Base-by-base conservation (phyloP, 2,888 invertebrate genomes). In the Melipona bicolor region DNA sequence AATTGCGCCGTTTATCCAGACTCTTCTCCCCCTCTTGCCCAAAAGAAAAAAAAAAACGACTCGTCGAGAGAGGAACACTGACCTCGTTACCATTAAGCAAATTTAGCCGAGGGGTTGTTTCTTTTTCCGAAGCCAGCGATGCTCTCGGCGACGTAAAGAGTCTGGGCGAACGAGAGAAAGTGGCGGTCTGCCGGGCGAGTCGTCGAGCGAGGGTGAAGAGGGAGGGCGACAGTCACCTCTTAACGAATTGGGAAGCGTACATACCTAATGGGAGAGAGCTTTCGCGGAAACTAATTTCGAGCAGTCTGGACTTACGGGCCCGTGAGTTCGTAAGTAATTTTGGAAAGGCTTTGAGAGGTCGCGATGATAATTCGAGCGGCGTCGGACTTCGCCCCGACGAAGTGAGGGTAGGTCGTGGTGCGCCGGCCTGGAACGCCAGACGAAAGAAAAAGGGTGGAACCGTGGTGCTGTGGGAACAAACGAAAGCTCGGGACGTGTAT, bases 291-390 rank as follows among this genome's bases (percentile, higher is more conserved):
- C 87, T 88, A 88, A 88, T 88, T 88, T 83, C 79, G 77, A 82
- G 86, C 69, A 81, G 82, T 78, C 78, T 78, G 67, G 81, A 72
- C 84, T 84, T 69, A 79, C 81, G 82, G 81, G 64, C 71, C 78
- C 73, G 65, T 77, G 83, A 87, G 86, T 81, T 83, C 32, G 54
- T 84, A 84, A 87, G 84, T 88, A 87, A 88, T 88, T 88, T 84
- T 84, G 72, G 79, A 76, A 83, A 73, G 76, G 77, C 81, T 87
- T 81, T 78, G 87, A 81, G 83, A 76, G 56, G 65, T 24, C 64
- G 36, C 65, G 65, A 59, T 50, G 77, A 80, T 80, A 77, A 71
- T 77, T 80, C 76, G 80, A 78, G 69, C 74, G 72, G 73, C 74
- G 74, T 79, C 54, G 68, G 75, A 52, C 68, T 65, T 36, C 17